Conservation (phyloP, 2,888 invertebrate genomes). For the Eilema griseolum region DNA sequence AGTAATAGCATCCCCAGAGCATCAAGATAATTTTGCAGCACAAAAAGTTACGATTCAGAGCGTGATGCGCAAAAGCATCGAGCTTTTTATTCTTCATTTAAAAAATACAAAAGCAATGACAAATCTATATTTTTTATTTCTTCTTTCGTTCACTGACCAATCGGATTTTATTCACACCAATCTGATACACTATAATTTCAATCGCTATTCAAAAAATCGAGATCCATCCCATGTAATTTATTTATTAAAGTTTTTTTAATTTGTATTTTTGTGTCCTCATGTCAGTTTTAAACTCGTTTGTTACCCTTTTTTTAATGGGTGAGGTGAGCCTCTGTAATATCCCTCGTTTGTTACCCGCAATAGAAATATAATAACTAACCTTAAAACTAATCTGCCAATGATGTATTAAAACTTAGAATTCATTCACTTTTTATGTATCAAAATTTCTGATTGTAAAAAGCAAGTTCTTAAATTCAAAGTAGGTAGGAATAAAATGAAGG, state of each 20-base stretch:
- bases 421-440: too few relatives aligned
- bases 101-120: constrained; percentile 9
- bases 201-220: neutral
- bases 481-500: constrained; percentile 34
- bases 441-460: too few relatives aligned
- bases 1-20: constrained; percentile 14
- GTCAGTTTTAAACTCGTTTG: neutral
- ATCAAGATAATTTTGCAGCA: constrained; percentile 8
- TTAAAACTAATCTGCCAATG: too few relatives aligned
- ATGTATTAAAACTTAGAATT: too few relatives aligned
- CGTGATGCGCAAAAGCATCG: constrained; percentile 12
- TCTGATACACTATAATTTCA: neutral
- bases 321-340: too few relatives aligned
- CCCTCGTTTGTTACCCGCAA: too few relatives aligned
- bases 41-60: constrained; percentile 22
- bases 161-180: too few relatives aligned
- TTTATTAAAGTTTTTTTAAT: neutral
- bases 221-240: neutral
- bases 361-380: too few relatives aligned
- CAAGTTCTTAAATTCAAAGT: neutral
- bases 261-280: neutral
- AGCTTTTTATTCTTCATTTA: neutral
- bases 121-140: constrained; percentile 10
- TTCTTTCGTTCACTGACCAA: neutral
- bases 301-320: too few relatives aligned